Percentiles rank a stretch among this genome's conserved stretches.
phyloP scores from a whole-genome alignment of 2,113 vertebrate genomes.

The Lepus timidus region DNA sequence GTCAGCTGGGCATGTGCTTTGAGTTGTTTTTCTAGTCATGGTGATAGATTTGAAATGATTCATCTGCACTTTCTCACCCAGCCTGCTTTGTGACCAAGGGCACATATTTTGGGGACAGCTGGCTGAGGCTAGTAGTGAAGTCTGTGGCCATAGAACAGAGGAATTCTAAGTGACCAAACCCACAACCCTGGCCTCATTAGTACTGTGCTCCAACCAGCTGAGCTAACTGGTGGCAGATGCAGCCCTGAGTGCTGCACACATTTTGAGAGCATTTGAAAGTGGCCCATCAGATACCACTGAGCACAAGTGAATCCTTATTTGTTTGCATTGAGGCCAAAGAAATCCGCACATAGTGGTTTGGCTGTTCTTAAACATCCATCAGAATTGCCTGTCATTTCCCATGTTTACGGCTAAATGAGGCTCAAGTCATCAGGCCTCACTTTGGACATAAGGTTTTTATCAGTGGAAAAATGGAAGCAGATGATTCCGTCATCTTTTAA shows the following conservation, averaged over 20 bases:
- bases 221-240: constrained; percentile 55
- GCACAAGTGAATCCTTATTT: constrained; percentile 37
- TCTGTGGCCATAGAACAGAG: constrained; percentile 71
- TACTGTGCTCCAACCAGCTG: neutral
- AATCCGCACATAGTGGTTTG: constrained; percentile 65
- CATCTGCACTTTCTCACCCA: constrained; percentile 67
- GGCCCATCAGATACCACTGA: constrained; percentile 58
- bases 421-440: constrained; percentile 62
- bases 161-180: constrained; percentile 62
- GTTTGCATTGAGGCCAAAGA: constrained; percentile 67
- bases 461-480: constrained; percentile 80
- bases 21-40: constrained; percentile 40
- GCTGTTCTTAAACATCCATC: constrained; percentile 67
- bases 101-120: constrained; percentile 62
- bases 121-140: constrained; percentile 49
- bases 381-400: constrained; percentile 70
- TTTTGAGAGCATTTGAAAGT: constrained; percentile 3
- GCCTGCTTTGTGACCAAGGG: constrained; percentile 62
- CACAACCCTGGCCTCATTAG: constrained; percentile 59
- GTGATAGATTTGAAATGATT: constrained; percentile 56
- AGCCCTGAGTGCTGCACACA: neutral
- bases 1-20: neutral
- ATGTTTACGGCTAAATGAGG: constrained; percentile 74
- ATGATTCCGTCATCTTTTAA: constrained; percentile 71
- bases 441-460: constrained; percentile 82